Base-by-base conservation (phyloP, 1,140 invertebrate species). In the Zaprionus africanus region DNA sequence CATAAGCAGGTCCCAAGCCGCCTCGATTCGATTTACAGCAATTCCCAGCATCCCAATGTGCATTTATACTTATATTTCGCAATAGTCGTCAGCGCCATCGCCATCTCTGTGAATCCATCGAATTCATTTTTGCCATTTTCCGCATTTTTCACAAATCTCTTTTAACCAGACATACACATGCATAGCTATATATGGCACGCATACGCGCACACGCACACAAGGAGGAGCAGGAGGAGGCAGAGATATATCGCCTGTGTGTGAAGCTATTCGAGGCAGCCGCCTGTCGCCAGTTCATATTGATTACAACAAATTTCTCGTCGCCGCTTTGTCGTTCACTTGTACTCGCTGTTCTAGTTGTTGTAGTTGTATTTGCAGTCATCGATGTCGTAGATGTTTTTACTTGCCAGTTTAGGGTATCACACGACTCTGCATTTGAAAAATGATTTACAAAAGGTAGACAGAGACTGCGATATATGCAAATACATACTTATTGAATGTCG, bases 141-240 rank as follows among this genome's bases (percentile, higher is more conserved):
- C 84, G 85, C 85, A 88, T 88, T 88, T 88, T 88, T 88, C 84
- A 90, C 85, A 88, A 88, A 88, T 90, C 85, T 87, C 78, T 83
- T 87, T 85, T 83, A 79, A 71, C 64, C 76, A 54, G 59, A 71
- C 63, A 54, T 61, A 59, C 15, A 58, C 34, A 62, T 41, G 60
- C 70, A 57, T 6, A n/a, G 15, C 41, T n/a, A 41, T 36, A 36
- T 36, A 36, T 38, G 15, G 41, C 2, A 43, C 36, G 36, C 31
- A 22, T 53, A 49, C 54, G 64, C 53, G 63, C 5, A 15, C 36
- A 53, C 6, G 46, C 46, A 51, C 5, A 41, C 38, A 19, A 49
- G 59, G 15, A 5, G 46, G 26, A 62, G n/a, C n/a, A n/a, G 38
- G 28, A 15, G 46, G 5, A 51, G 70, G 43, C 36, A 60, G n/a